phyloP scores from a whole-genome alignment of 2,797 vertebrate genomes.

The Lagodon rhomboides region DNA sequence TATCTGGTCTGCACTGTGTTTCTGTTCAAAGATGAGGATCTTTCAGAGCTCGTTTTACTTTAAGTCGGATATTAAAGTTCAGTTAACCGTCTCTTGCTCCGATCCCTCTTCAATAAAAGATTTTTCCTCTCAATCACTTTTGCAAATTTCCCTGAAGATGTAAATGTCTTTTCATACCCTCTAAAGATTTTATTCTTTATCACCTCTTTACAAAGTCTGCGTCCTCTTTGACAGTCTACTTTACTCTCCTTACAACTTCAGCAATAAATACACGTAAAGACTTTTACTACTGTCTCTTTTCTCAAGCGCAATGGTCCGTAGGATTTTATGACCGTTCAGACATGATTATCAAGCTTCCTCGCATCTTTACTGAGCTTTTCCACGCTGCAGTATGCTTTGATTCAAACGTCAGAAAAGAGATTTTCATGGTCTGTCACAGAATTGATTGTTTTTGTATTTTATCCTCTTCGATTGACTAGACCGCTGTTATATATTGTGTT shows the following conservation, averaged over 20 bases:
- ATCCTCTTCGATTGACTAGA: neutral
- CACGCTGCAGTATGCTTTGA: neutral
- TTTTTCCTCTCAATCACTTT: neutral
- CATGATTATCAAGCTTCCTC: conserved; percentile 11
- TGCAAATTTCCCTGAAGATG: neutral
- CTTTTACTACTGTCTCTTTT: neutral
- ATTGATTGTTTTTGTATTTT: conserved; percentile 8
- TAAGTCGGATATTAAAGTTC: neutral
- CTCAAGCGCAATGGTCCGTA: neutral
- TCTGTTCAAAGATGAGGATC: neutral
- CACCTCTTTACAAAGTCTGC: neutral
- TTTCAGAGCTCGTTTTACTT: neutral
- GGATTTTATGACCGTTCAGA: conserved; percentile 12
- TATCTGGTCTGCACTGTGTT: neutral
- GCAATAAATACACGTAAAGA: neutral
- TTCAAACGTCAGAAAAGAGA: neutral
- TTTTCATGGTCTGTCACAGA: neutral
- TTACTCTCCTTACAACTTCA: conserved; percentile 1
- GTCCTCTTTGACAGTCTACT: neutral
- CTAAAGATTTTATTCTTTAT: neutral
- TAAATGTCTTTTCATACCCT: conserved; percentile 2
- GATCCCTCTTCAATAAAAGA: neutral
- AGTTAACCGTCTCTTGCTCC: conserved; percentile 11
- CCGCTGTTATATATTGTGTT: too few species aligned
- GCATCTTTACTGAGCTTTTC: conserved; percentile 12